A percentile compares a stretch with the other conserved stretches of the same genome.
These are phyloP conservation scores for Dioctria rufipes DNA, from an alignment of 2,888 invertebrate genomes.

Conservation along the genomic window DNA sequence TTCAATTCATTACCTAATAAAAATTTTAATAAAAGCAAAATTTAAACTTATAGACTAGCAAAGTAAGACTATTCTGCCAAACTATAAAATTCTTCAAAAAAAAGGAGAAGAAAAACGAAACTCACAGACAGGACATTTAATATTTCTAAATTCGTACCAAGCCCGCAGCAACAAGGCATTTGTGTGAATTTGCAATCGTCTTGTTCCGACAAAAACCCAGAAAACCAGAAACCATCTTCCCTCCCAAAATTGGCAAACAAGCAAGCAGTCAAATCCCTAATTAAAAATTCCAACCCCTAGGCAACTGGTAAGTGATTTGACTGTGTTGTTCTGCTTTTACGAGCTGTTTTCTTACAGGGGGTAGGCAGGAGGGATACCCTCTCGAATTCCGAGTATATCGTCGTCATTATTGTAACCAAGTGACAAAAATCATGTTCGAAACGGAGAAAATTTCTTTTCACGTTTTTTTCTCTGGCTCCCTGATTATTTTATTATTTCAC, in stretches of 20 bases:
- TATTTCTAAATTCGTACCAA: too few relatives aligned
- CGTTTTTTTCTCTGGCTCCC: constrained; percentile 1
- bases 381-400: background rate
- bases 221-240: background rate
- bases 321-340: constrained; percentile 12
- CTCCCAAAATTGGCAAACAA: constrained; percentile 24
- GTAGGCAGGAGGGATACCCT: background rate
- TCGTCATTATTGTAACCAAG: constrained; percentile 50
- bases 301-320: constrained; percentile 45
- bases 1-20: too few relatives aligned
- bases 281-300: constrained; percentile 53
- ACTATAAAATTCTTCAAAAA: too few relatives aligned
- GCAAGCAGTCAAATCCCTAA: constrained; percentile 46
- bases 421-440: constrained; percentile 51
- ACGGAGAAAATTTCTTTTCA: constrained; percentile 28
- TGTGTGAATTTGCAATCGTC: too few relatives aligned
- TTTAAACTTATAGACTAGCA: too few relatives aligned
- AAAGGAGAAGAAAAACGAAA: too few relatives aligned
- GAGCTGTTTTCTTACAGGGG: background rate
- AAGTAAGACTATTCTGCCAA: too few relatives aligned
- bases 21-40: too few relatives aligned
- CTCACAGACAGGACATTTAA: too few relatives aligned
- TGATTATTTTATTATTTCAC: background rate
- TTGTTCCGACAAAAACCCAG: too few relatives aligned
- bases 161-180: too few relatives aligned